Conservation (phyloP, 2,113 vertebrate genomes). For the Zosterops lateralis region DNA sequence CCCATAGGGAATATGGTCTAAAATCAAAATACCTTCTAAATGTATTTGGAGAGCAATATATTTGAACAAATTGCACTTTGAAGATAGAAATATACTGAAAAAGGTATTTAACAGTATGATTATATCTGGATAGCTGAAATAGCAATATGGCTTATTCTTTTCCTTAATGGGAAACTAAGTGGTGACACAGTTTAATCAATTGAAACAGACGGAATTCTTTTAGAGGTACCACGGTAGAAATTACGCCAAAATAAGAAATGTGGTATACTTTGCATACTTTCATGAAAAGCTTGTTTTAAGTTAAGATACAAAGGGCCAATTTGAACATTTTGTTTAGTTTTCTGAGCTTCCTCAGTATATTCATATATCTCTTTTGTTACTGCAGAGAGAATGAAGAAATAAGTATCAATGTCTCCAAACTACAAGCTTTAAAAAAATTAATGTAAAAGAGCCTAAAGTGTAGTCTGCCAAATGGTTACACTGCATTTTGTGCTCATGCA, state of each 20-base stretch:
- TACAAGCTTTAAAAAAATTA: background rate
- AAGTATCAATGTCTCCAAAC: background rate
- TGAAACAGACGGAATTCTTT: background rate
- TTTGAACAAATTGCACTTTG: slow-evolving; percentile 14
- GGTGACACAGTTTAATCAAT: slow-evolving; percentile 14
- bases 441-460: background rate
- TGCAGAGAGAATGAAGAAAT: background rate
- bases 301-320: background rate
- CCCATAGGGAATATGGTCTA: background rate
- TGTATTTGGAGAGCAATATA: slow-evolving; percentile 19
- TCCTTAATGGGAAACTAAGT: slow-evolving; percentile 6
- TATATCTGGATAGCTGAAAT: slow-evolving; percentile 5
- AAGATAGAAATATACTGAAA: slow-evolving; percentile 42
- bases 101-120: slow-evolving; percentile 24
- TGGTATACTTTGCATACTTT: background rate
- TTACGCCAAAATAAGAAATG: background rate
- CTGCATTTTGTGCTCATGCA: background rate
- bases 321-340: background rate
- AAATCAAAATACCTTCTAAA: background rate
- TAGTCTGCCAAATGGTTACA: background rate
- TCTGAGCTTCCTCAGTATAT: background rate
- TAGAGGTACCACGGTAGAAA: background rate
- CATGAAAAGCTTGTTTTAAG: background rate
- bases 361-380: background rate
- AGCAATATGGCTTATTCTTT: background rate